Evolutionary conservation across 1,140 invertebrate genomes (phyloP), one percentile per base, ranked within the genome.

Genomic region (Samia ricini): DNA sequence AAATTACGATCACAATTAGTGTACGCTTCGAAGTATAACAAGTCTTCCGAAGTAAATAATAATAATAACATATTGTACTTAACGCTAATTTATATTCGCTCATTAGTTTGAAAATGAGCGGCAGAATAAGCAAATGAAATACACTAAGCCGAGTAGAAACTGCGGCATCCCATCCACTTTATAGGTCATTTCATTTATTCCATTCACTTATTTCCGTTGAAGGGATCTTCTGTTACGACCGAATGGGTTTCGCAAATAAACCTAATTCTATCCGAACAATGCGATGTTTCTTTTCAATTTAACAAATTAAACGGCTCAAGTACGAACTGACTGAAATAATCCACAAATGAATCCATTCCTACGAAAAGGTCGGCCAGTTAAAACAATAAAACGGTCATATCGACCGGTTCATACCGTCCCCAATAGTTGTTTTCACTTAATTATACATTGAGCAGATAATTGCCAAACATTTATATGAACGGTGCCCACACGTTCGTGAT

Each of bases 271-370:
- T 74, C 69, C 63, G 63, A 74, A 83, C 76, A 85, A 77, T 78
- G 74, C 77, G 71, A 84, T 83, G 81, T 80, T 84, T 84, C 78
- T 83, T 84, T 87, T 83, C 83, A 81, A 87, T 87, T 85, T 85
- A 84, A 81, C 77, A 84, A 83, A 87, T 85, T 83, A 85, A 84
- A 82, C 63, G 60, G 62, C 57, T 69, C 66, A 55, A 51, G 42
- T 57, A 15, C 56, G 61, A 68, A 56, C 59, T 49, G 61, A 66
- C 61, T 63, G 60, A 60, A 64, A 68, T 73, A 74, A 66, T 69
- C 57, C 48, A 50, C 21, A 15, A 26, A 50, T 22, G 57, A 50
- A 59, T 21, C 56, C 36, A 58, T 19, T 21, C n/a, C 56, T 20
- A 4, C 36, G 19, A 23, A 22, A 36, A 42, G 57, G 36, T 49